These are phyloP conservation scores for Heloderma charlesbogerti DNA, from an alignment of 2,113 vertebrate species.

Conservation along the genomic window DNA sequence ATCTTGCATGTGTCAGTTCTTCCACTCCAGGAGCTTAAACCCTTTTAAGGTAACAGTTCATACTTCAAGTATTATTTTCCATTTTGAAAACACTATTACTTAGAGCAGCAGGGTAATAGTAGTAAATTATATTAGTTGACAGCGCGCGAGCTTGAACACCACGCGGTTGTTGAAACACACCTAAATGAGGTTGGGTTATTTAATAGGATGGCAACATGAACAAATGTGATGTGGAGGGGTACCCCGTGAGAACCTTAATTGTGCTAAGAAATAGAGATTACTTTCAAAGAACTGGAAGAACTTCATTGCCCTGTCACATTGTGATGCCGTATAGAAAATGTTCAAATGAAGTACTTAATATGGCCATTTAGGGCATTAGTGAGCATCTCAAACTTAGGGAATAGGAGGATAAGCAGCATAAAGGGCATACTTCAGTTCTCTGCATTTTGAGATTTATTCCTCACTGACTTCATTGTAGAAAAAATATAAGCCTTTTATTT, in stretches of 20 bases:
- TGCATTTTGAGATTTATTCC: background rate
- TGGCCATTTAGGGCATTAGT: background rate
- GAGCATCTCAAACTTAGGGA: background rate
- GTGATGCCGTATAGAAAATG: background rate
- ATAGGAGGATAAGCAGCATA: background rate
- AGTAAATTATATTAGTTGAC: conserved; percentile 15
- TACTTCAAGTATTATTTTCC: background rate
- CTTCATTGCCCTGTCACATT: background rate
- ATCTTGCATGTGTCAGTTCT: conserved; percentile 45
- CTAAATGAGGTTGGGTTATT: background rate
- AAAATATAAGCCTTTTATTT: background rate
- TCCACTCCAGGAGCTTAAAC: conserved; percentile 41
- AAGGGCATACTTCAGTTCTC: background rate
- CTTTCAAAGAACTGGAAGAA: background rate
- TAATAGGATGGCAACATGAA: background rate
- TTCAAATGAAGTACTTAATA: background rate
- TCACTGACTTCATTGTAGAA: background rate
- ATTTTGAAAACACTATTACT: conserved; percentile 1
- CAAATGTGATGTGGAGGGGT: background rate
- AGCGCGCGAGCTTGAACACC: background rate
- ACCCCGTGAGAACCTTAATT: background rate
- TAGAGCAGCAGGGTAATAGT: conserved; percentile 32
- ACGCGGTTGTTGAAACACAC: background rate
- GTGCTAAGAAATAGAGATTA: fast-evolving
- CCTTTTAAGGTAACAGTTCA: conserved; percentile 33